Percentiles rank a stretch among this genome's conserved stretches.
Conservation (phyloP, 2,888 invertebrate species). For the Syrista parreyssii region DNA sequence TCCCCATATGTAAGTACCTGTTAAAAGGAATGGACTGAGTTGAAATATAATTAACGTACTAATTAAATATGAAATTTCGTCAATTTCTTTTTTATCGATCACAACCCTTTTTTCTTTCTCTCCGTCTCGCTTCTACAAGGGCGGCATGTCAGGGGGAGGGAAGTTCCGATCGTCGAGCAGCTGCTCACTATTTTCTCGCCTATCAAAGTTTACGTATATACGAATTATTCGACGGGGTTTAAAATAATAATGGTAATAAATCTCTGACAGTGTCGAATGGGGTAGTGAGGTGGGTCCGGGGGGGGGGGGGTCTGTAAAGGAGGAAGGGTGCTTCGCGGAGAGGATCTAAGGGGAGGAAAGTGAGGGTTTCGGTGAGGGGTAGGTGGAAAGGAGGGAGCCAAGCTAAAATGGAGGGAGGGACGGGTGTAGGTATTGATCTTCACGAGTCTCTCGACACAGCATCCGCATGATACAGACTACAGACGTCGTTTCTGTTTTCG, state of each 20-base stretch:
- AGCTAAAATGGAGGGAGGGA: constrained; percentile 20
- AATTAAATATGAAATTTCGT: neutral
- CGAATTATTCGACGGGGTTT: constrained; percentile 26
- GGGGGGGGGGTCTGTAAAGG: constrained; percentile 12
- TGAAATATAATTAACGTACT: neutral
- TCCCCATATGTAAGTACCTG: neutral
- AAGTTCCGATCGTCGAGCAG: neutral
- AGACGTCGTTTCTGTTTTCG: constrained; percentile 29
- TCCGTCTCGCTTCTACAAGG: neutral
- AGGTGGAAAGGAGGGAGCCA: constrained; percentile 11
- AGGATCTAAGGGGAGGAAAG: constrained; percentile 16
- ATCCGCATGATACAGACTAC: constrained; percentile 47
- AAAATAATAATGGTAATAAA: constrained; percentile 41
- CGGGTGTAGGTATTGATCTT: constrained; percentile 53
- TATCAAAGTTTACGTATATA: constrained; percentile 10
- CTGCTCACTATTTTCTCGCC: neutral
- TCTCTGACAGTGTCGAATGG: constrained; percentile 12
- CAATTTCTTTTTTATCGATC: neutral
- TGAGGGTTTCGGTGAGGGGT: constrained; percentile 21
- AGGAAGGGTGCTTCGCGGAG: constrained; percentile 11
- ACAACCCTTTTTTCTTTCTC: constrained; percentile 1
- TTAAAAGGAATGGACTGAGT: neutral
- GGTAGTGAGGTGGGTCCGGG: constrained; percentile 3
- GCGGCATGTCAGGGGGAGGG: neutral
- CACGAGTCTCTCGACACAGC: constrained; percentile 42